Percentiles rank a stretch among this genome's conserved stretches.
Conservation (phyloP, 2,113 vertebrate genomes). For the Equus przewalskii region DNA sequence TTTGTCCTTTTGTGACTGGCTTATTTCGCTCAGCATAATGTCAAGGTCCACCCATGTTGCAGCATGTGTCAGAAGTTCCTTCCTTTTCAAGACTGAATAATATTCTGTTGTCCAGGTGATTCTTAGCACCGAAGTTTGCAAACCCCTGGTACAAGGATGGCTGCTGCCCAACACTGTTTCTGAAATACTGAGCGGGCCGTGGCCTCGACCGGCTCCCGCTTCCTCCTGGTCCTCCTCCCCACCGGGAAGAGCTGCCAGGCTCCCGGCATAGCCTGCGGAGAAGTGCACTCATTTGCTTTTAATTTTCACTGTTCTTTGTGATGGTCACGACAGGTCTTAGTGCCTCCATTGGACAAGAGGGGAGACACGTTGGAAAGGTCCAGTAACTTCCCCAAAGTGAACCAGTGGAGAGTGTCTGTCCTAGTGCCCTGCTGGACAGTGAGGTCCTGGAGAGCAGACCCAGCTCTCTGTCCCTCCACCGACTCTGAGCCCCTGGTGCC, state of each 20-base stretch:
- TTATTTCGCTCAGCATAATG: background rate
- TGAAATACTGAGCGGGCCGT: accelerated
- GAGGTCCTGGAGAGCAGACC: background rate
- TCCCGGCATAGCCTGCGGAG: background rate
- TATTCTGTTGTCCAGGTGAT: background rate
- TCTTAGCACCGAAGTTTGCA: background rate
- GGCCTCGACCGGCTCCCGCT: accelerated
- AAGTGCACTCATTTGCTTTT: accelerated
- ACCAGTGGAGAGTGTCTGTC: background rate
- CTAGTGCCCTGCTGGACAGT: accelerated
- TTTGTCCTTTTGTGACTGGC: background rate
- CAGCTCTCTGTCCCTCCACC: no score
- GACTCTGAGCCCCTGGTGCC: background rate
- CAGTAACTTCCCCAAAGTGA: background rate
- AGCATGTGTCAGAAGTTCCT: no score
- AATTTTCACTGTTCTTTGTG: accelerated
- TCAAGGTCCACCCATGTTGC: accelerated
- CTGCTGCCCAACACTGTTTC: accelerated
- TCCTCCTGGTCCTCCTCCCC: background rate
- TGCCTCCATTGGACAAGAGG: background rate
- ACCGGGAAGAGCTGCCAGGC: no score
- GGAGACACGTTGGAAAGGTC: accelerated
- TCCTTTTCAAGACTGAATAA: background rate
- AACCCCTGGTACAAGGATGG: accelerated
- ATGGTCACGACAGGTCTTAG: accelerated